These are phyloP conservation scores for Arenaria interpres DNA, from an alignment of 2,113 vertebrate genomes.

Conservation along the genomic window DNA sequence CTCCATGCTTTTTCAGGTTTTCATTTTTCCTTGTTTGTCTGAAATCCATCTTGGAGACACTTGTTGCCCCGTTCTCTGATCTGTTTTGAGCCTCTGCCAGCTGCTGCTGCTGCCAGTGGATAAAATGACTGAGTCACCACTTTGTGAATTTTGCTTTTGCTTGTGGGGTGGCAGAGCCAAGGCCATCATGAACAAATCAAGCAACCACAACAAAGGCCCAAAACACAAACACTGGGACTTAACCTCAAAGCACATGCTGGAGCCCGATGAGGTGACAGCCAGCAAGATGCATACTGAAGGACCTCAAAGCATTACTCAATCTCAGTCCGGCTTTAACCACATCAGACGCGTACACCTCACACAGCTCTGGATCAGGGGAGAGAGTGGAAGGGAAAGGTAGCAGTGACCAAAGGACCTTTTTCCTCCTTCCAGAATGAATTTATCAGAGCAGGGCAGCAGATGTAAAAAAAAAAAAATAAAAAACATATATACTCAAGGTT, in stretches of 20 bases:
- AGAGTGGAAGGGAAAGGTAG: not conserved
- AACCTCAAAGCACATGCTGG: slow-evolving; percentile 70
- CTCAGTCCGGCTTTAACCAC: slow-evolving; percentile 37
- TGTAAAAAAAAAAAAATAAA: too few species aligned
- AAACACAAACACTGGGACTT: slow-evolving; percentile 61
- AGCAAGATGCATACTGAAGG: slow-evolving; percentile 16
- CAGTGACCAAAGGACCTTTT: not conserved
- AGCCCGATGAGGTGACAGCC: slow-evolving; percentile 69
- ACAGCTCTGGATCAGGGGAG: not conserved
- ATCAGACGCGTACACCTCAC: slow-evolving; percentile 52
- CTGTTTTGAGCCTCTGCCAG: slow-evolving; percentile 76
- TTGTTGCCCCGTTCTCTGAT: slow-evolving; percentile 76
- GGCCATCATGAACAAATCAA: slow-evolving; percentile 78
- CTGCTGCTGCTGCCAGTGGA: slow-evolving; percentile 67
- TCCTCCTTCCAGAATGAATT: not conserved
- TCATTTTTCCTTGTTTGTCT: slow-evolving; percentile 66
- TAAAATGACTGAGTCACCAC: slow-evolving; percentile 75
- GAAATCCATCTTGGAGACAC: slow-evolving; percentile 79
- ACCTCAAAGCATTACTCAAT: slow-evolving; percentile 48
- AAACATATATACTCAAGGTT: not conserved
- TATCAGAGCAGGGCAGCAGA: not conserved
- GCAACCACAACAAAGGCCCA: slow-evolving; percentile 78
- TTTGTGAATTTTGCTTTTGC: slow-evolving; percentile 68
- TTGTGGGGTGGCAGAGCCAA: slow-evolving; percentile 69
- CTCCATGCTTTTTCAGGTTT: slow-evolving; percentile 50